Conservation (phyloP, 2,888 invertebrate genomes). For the Bhutanitis thaidina region DNA sequence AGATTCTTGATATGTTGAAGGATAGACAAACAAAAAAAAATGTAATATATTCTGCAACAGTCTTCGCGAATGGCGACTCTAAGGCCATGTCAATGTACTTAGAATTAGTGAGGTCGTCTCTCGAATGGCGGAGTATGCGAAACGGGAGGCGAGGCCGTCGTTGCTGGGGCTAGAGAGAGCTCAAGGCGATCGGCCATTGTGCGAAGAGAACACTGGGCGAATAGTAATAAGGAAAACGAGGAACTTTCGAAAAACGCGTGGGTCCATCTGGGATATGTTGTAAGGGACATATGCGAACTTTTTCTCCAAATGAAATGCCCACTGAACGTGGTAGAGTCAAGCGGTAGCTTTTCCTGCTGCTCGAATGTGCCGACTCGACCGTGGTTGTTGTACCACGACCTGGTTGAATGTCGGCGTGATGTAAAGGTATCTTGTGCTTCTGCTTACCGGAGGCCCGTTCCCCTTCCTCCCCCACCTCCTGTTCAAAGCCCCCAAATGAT, state of each 20-base stretch:
- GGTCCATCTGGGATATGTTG: too few relatives aligned
- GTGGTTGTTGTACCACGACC: too few relatives aligned
- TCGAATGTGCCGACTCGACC: too few relatives aligned
- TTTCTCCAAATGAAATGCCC: too few relatives aligned
- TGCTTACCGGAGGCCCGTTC: too few relatives aligned
- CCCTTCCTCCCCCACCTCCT: too few relatives aligned
- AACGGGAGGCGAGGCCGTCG: not conserved
- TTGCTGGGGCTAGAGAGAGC: not conserved
- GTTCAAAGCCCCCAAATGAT: too few relatives aligned
- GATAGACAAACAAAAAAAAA: slow-evolving; percentile 24
- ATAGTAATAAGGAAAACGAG: not conserved
- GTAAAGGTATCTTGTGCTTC: too few relatives aligned
- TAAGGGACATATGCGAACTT: too few relatives aligned
- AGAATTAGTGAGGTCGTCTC: slow-evolving; percentile 6
- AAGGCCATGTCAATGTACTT: slow-evolving; percentile 28
- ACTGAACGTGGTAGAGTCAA: too few relatives aligned
- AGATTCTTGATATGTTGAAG: slow-evolving; percentile 18
- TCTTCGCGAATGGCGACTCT: slow-evolving; percentile 24
- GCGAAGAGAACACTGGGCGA: not conserved
- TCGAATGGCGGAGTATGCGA: slow-evolving; percentile 10
- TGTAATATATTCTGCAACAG: slow-evolving; percentile 27
- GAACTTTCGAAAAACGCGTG: not conserved
- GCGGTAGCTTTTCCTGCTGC: too few relatives aligned
- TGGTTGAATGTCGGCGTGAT: too few relatives aligned
- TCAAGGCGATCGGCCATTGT: slow-evolving; percentile 1